Conservation (phyloP, 2,888 invertebrate genomes). For the Agrotis ipsilon region DNA sequence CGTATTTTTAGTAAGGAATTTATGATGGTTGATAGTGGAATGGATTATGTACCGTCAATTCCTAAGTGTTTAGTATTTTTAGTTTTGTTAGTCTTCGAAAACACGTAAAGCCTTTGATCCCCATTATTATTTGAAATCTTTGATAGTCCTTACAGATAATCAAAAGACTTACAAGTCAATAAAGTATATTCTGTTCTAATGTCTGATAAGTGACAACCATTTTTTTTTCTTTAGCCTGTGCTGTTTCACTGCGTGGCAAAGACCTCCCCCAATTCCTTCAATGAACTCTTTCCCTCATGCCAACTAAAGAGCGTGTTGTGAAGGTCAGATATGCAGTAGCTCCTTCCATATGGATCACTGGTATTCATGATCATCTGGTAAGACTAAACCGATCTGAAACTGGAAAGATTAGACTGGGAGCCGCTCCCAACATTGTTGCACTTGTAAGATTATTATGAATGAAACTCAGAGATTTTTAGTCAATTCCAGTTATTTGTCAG, state of each 20-base stretch:
- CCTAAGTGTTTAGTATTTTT: neutral
- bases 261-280: no score
- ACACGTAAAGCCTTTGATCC: neutral
- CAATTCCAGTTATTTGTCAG: neutral
- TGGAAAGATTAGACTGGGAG: neutral
- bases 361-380: neutral
- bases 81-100: neutral
- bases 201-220: no score
- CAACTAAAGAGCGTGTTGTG: neutral
- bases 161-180: neutral
- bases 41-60: neutral
- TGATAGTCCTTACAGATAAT: neutral
- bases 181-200: no score
- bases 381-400: no score
- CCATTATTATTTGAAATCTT: neutral
- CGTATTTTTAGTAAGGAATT: slow-evolving; percentile 3
- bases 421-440: neutral
- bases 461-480: no score
- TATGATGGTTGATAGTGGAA: neutral
- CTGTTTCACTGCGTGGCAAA: no score
- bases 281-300: no score
- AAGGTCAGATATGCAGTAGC: neutral
- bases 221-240: no score
- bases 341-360: neutral
- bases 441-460: no score